Percentiles rank a stretch among this genome's conserved stretches.
Evolutionary conservation across 2,797 vertebrate genomes (phyloP).

Genomic region (Clangula hyemalis): DNA sequence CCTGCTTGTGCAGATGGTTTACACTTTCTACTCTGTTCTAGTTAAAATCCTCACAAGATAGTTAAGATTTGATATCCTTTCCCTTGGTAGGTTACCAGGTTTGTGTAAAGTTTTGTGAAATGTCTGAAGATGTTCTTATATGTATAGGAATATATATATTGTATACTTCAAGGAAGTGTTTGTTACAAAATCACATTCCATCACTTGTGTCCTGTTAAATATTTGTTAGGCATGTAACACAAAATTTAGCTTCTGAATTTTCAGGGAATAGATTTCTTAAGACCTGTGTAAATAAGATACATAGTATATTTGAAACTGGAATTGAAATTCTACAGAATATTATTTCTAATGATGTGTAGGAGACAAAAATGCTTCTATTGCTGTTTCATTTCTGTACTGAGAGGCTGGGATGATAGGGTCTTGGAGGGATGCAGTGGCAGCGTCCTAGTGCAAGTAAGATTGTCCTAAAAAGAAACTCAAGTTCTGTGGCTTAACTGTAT

Average conservation of each 20-base stretch:
- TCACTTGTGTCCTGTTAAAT: not conserved
- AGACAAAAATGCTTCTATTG: not conserved
- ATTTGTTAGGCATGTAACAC: not conserved
- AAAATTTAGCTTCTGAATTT: not conserved
- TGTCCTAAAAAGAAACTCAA: not conserved
- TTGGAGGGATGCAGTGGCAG: not conserved
- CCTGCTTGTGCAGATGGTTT: not conserved
- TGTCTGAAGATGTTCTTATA: not conserved
- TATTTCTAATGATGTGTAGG: not conserved
- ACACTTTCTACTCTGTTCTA: not conserved
- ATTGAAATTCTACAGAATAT: not conserved
- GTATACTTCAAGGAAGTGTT: not conserved
- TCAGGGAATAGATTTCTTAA: not conserved
- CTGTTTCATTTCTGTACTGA: fast-evolving
- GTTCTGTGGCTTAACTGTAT: not conserved
- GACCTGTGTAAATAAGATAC: not conserved
- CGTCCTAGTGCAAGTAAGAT: not conserved
- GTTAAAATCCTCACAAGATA: not conserved
- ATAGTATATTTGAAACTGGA: not conserved
- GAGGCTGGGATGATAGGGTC: not conserved
- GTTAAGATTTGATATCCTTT: not conserved
- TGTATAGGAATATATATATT: not conserved
- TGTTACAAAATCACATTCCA: not conserved
- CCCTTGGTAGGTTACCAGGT: not conserved
- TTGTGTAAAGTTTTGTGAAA: not conserved